Evolutionary conservation across 2,113 vertebrate species (phyloP).

Genomic region (Melanocharis versteri): DNA sequence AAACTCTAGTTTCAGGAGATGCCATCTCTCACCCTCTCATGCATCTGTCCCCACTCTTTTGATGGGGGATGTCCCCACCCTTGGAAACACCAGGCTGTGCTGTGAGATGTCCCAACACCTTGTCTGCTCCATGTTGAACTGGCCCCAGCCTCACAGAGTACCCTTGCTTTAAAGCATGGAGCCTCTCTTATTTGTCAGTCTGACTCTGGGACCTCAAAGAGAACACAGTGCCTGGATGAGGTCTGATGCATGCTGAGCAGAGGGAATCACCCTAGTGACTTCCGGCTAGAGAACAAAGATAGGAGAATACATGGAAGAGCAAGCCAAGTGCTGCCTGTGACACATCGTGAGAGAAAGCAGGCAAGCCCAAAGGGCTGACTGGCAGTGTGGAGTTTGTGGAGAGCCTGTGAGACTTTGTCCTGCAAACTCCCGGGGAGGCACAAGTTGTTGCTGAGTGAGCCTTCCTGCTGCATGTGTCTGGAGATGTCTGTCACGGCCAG

Average conservation of each 20-base stretch:
- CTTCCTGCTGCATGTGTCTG: not conserved
- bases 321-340: not conserved
- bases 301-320: not conserved
- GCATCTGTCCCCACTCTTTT: not conserved
- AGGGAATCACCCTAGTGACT: not conserved
- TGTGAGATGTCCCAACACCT: not conserved
- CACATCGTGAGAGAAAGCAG: fast-evolving
- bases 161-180: not conserved
- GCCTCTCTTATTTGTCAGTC: not conserved
- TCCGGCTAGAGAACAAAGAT: not conserved
- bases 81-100: not conserved
- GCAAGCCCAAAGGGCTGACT: not conserved
- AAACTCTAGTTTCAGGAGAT: not conserved
- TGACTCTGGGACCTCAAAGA: not conserved
- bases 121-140: not conserved
- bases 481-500: not conserved
- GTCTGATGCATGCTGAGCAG: not conserved
- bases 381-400: not conserved
- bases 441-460: not conserved
- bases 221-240: not conserved
- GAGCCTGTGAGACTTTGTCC: not conserved
- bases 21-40: not conserved
- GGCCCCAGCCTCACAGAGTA: too few species aligned
- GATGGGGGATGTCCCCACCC: not conserved
- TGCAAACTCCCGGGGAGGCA: not conserved